Evolutionary conservation across 2,888 invertebrate genomes (phyloP), one percentile per base, ranked within the genome.

Genomic region (Antitype chi): DNA sequence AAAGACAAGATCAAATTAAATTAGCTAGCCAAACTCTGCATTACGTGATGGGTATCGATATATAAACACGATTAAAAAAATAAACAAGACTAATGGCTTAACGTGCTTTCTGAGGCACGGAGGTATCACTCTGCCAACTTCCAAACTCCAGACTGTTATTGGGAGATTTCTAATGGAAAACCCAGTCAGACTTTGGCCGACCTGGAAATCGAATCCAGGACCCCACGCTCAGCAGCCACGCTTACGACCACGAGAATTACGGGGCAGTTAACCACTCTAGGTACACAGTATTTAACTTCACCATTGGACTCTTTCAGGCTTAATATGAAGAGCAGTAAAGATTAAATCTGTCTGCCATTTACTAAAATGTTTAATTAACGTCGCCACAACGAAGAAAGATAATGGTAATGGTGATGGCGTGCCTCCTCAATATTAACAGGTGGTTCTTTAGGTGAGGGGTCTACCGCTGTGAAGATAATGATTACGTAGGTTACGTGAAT

Each of bases 331-430:
- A 70, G 13, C 59, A 60, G 25, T 32, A 63, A 53, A 69, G 70
- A 86, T 83, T 76, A 80, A 86, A 86, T 80, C 84, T 76, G 67
- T 66, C 25, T 60, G 32, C 38, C 70, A 84, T 81, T 77, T 60
- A 67, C 77, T 72, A 68, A 74, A 81, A 78, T 57, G 77, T 79
- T 81, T 84, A 76, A 81, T 86, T 78, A 86, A 78, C 76, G 64
- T 43, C n/a, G 28, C 59, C 75, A 57, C 78, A 77, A 77, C 67
- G 71, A 47, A 63, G 70, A n/a, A 70, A 64, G 66, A 67, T 81
- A 78, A 85, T 60, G 70, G 49, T 80, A n/a, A 85, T 78, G 70
- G 59, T 70, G 72, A 67, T 76, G 68, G 77, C 55, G 59, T 59
- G 59, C 64, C 49, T 55, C 64, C 57, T 70, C 64, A 78, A 78